phyloP scores from a whole-genome alignment of 2,888 invertebrate species.

The Hydrotaea cyrtoneurina region DNA sequence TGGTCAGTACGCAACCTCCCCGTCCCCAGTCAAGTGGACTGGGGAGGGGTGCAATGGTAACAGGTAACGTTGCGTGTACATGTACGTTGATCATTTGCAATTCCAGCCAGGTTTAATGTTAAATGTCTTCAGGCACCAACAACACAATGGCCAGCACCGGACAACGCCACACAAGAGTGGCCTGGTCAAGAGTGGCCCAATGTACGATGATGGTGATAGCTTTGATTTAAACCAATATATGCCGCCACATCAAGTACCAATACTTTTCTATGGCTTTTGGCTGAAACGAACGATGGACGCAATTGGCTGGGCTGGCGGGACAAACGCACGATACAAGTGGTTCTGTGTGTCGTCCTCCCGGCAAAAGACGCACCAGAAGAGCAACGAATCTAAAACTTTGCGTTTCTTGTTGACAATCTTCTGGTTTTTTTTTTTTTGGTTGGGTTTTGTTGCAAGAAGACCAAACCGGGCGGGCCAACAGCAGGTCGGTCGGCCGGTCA shows the following conservation, averaged over 20 bases:
- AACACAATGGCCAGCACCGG: neutral
- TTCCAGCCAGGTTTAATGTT: conserved; percentile 67
- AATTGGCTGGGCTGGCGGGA: neutral
- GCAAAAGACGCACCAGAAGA: conserved; percentile 41
- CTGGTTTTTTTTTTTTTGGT: too few relatives aligned
- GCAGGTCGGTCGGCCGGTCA: neutral
- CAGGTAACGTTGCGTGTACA: neutral
- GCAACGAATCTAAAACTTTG: neutral
- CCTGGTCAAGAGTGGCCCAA: conserved; percentile 60
- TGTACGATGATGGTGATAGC: conserved; percentile 37
- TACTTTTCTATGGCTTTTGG: conserved; percentile 53
- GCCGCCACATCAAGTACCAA: conserved; percentile 65
- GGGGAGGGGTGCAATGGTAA: too few relatives aligned
- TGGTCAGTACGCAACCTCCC: neutral
- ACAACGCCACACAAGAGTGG: too few relatives aligned
- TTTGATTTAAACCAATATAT: conserved; percentile 59
- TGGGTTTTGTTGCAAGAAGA: conserved; percentile 34
- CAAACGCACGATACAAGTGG: neutral
- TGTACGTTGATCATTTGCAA: conserved; percentile 67
- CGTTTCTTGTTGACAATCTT: conserved; percentile 36
- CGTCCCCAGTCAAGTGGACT: too few relatives aligned
- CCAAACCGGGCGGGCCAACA: conserved; percentile 30
- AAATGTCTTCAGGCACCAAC: conserved; percentile 54
- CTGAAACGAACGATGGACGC: too few relatives aligned
- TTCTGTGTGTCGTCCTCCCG: neutral